A percentile compares a stretch with the other conserved stretches of the same genome.
Conservation (phyloP, 2,797 vertebrate species). For the Amblyraja radiata region DNA sequence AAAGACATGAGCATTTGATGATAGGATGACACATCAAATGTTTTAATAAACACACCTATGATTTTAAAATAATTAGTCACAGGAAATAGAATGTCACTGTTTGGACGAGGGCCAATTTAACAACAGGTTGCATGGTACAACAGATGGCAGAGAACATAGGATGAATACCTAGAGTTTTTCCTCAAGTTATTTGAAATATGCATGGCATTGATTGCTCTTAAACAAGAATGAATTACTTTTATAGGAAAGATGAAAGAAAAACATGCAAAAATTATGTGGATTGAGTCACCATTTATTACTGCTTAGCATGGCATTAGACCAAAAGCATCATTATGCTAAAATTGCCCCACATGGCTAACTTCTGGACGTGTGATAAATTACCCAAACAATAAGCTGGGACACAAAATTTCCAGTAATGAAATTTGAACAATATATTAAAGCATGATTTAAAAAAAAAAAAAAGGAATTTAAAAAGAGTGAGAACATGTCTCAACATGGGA, state of each 20-base stretch:
- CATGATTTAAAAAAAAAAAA: not conserved
- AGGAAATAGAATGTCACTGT: constrained; percentile 17
- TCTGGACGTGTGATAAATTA: not conserved
- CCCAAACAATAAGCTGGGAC: not conserved
- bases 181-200: constrained; percentile 12
- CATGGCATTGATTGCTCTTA: constrained; percentile 11
- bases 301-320: constrained; percentile 26
- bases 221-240: constrained; percentile 22
- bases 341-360: not conserved
- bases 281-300: constrained; percentile 7
- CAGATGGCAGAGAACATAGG: not conserved
- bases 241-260: not conserved
- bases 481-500: not conserved
- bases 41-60: constrained; percentile 1
- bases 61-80: constrained; percentile 17
- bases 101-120: not conserved
- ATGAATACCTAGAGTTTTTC: not conserved
- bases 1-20: not conserved
- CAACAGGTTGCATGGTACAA: constrained; percentile 2
- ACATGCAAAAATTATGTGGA: too few species aligned
- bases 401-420: not conserved
- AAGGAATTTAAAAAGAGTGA: not conserved
- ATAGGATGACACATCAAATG: constrained; percentile 1
- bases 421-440: not conserved
- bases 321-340: not conserved